These are phyloP conservation scores for Gastracanthus pulcherrimus DNA, from an alignment of 2,888 invertebrate genomes.

Conservation along the genomic window DNA sequence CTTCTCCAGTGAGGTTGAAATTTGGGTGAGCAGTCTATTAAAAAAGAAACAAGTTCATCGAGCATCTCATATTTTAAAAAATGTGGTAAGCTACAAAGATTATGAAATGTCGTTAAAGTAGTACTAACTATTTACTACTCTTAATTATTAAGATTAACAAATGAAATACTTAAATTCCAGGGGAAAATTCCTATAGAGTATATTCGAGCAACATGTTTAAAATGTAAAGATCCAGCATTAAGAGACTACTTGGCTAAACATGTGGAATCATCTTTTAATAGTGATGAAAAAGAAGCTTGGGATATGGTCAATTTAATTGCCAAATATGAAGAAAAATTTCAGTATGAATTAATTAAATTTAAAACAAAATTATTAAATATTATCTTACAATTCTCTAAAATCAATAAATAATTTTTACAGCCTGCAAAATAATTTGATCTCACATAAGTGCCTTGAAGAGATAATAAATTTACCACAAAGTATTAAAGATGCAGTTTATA, in stretches of 20 bases:
- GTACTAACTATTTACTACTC: not conserved
- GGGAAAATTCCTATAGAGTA: constrained; percentile 81
- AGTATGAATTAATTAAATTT: constrained; percentile 59
- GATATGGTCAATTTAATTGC: constrained; percentile 74
- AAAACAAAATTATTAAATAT: not conserved
- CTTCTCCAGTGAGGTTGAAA: constrained; percentile 79
- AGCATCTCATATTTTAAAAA: constrained; percentile 82
- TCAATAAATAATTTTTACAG: constrained; percentile 59
- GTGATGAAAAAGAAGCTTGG: constrained; percentile 75
- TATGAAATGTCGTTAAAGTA: too few species aligned
- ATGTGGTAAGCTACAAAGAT: constrained; percentile 78
- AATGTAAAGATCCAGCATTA: constrained; percentile 80
- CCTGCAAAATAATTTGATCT: constrained; percentile 67
- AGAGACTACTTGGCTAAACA: constrained; percentile 85
- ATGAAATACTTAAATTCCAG: constrained; percentile 60
- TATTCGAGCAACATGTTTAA: constrained; percentile 80
- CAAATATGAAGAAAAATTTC: constrained; percentile 65
- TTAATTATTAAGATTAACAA: not conserved
- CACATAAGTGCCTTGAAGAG: constrained; percentile 72
- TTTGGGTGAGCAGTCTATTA: constrained; percentile 83
- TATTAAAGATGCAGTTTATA: constrained; percentile 67
- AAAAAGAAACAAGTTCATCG: constrained; percentile 82
- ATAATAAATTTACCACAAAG: constrained; percentile 68
- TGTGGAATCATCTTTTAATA: constrained; percentile 74
- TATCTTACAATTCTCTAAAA: constrained; percentile 5